These are phyloP conservation scores for Paraplagusia blochii DNA, from an alignment of 2,113 vertebrate genomes.

Conservation along the genomic window DNA sequence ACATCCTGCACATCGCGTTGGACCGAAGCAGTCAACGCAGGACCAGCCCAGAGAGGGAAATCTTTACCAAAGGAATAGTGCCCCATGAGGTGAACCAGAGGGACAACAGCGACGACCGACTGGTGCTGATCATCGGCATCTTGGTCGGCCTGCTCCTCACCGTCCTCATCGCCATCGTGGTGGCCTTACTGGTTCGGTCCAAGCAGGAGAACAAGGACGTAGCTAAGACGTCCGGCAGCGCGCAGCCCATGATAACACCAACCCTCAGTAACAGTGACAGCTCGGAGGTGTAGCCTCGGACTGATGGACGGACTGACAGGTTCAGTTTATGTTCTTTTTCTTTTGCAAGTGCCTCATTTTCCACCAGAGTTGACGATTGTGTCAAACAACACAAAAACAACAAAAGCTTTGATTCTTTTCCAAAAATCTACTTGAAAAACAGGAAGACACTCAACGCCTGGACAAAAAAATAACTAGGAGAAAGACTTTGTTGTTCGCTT, in stretches of 20 bases:
- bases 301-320: constrained; percentile 10
- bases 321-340: constrained; percentile 39
- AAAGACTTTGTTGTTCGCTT: constrained; percentile 32
- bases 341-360: constrained; percentile 75
- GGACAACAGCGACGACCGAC: constrained; percentile 44
- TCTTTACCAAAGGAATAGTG: constrained; percentile 57
- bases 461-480: constrained; percentile 19
- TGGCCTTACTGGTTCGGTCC: constrained; percentile 66
- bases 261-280: constrained; percentile 73
- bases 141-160: constrained; percentile 75
- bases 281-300: constrained; percentile 85
- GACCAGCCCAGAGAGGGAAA: constrained; percentile 54
- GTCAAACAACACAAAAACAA: constrained; percentile 49
- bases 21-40: constrained; percentile 72
- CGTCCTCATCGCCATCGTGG: constrained; percentile 69
- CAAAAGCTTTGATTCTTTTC: constrained; percentile 57
- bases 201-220: constrained; percentile 60
- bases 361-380: constrained; percentile 52
- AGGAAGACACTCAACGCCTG: constrained; percentile 29
- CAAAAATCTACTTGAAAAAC: constrained; percentile 69
- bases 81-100: constrained; percentile 72
- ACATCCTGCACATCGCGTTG: constrained; percentile 88
- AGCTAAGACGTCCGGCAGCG: constrained; percentile 68
- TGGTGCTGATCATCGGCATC: constrained; percentile 75
- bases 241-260: constrained; percentile 77